Evolutionary conservation across 2,888 invertebrate species (phyloP).

Genomic region (Eupithecia exiguata): DNA sequence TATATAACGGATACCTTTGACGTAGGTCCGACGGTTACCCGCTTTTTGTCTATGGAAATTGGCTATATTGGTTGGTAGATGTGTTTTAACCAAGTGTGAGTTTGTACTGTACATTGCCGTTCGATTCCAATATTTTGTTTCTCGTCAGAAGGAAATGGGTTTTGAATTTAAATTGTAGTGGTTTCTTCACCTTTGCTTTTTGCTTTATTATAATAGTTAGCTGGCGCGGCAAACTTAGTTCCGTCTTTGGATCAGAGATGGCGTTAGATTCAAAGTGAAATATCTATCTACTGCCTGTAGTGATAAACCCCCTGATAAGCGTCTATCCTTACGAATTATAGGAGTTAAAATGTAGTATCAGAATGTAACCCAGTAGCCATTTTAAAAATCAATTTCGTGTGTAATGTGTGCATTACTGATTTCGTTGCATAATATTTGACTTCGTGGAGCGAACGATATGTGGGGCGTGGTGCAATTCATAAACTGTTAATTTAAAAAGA

Average conservation of each 20-base stretch:
- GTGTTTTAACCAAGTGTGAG: background rate
- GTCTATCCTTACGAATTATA: too few species aligned
- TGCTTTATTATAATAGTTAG: too few species aligned
- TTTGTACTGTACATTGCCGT: background rate
- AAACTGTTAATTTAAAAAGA: background rate
- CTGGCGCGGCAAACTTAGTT: too few species aligned
- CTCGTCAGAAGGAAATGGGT: too few species aligned
- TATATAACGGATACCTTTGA: background rate
- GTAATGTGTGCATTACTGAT: constrained; percentile 52
- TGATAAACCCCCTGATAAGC: too few species aligned
- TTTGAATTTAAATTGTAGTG: too few species aligned
- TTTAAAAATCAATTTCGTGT: constrained; percentile 46
- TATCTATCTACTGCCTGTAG: too few species aligned
- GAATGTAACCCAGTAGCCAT: constrained; percentile 24
- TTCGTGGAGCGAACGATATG: constrained; percentile 41
- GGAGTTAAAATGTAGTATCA: background rate
- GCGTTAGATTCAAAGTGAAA: too few species aligned
- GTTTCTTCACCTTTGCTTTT: too few species aligned
- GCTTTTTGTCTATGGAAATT: background rate
- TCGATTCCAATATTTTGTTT: too few species aligned
- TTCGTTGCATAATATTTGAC: constrained; percentile 57
- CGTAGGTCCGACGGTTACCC: background rate
- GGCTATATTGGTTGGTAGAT: background rate
- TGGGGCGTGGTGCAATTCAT: constrained; percentile 29
- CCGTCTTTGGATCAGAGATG: too few species aligned